These are phyloP conservation scores for Amia ocellicauda DNA, from an alignment of 2,113 vertebrate genomes.

Conservation along the genomic window DNA sequence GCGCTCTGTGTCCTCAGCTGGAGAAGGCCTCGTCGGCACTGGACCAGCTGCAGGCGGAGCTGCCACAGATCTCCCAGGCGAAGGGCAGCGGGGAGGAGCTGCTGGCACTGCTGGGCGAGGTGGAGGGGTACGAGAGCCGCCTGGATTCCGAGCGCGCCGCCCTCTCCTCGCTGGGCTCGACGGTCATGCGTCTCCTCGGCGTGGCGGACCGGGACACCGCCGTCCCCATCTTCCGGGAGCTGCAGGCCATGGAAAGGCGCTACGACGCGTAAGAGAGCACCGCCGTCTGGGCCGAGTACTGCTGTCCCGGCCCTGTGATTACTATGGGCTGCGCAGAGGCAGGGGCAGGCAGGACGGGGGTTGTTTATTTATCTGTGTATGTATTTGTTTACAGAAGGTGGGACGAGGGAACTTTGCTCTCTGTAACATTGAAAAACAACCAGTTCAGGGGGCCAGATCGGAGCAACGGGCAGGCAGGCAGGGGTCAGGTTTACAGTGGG, in stretches of 20 bases:
- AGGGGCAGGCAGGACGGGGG: too few relatives aligned
- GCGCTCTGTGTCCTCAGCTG: constrained; percentile 69
- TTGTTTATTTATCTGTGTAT: too few relatives aligned
- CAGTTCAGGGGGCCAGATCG: too few relatives aligned
- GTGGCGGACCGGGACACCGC: constrained; percentile 46
- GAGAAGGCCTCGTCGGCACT: constrained; percentile 74
- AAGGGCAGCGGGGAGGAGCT: constrained; percentile 67
- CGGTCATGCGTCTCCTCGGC: constrained; percentile 60
- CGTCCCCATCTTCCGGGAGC: constrained; percentile 63
- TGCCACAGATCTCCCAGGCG: constrained; percentile 59
- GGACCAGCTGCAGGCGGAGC: constrained; percentile 78
- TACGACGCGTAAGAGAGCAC: constrained; percentile 72
- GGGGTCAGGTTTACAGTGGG: too few relatives aligned
- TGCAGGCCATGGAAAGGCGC: constrained; percentile 73
- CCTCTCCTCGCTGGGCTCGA: constrained; percentile 71
- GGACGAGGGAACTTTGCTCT: too few relatives aligned
- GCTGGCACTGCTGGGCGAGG: constrained; percentile 61
- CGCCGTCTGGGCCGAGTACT: too few relatives aligned
- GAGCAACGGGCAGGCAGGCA: too few relatives aligned
- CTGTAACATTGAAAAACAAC: too few relatives aligned
- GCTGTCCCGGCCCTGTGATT: too few relatives aligned
- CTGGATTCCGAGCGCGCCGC: constrained; percentile 75
- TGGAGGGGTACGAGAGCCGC: constrained; percentile 68
- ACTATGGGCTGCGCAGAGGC: too few relatives aligned
- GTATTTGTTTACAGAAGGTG: too few relatives aligned